Evolutionary conservation across 2,797 vertebrate genomes (phyloP).

Genomic region (Sus cebifrons): DNA sequence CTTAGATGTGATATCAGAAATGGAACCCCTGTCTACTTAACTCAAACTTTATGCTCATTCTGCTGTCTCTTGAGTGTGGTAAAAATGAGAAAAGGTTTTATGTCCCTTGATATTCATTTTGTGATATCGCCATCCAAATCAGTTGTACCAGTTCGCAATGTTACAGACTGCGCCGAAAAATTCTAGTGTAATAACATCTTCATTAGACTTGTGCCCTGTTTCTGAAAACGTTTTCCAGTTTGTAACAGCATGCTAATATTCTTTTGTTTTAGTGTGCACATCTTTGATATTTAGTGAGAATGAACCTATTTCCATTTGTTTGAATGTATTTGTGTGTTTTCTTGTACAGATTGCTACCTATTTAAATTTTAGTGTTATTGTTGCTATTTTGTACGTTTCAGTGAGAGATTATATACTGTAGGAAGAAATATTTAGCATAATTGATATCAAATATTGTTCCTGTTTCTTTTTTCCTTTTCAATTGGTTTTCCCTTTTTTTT

Average conservation of each 20-base stretch:
- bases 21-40: neutral
- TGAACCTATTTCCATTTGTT: neutral
- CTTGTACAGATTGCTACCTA: neutral
- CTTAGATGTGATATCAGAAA: neutral
- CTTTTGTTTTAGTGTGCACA: neutral
- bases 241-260: neutral
- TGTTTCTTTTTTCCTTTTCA: neutral
- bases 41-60: neutral
- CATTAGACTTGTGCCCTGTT: neutral
- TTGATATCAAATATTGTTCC: neutral
- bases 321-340: constrained; percentile 36
- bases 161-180: neutral
- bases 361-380: neutral
- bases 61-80: neutral
- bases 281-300: constrained; percentile 9
- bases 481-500: neutral
- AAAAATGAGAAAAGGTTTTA: neutral
- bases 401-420: neutral
- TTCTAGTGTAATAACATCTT: neutral
- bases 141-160: neutral
- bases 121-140: neutral
- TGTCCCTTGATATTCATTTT: neutral
- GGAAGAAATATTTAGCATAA: neutral
- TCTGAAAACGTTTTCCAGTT: neutral
- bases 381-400: neutral